Conservation (phyloP, 1,140 invertebrate genomes). For the Drosophila kikkawai region DNA sequence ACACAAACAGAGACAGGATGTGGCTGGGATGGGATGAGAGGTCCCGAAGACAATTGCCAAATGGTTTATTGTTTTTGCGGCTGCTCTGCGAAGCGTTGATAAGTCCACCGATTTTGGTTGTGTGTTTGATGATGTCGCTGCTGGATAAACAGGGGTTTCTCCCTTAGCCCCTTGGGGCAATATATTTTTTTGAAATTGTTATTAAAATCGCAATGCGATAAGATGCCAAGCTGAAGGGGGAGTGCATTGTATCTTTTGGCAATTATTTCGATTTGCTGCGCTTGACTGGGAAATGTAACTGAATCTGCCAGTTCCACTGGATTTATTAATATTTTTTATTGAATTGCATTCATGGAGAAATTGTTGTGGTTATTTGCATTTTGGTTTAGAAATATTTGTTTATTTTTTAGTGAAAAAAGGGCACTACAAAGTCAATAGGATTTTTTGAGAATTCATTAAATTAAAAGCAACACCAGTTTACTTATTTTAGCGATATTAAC, state of each 20-base stretch:
- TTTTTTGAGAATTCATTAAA: neutral
- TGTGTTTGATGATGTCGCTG: constrained; percentile 67
- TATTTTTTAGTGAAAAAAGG: neutral
- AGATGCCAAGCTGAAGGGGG: constrained; percentile 3
- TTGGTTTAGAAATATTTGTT: neutral
- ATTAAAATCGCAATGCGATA: constrained; percentile 78
- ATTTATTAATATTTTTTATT: constrained; percentile 2
- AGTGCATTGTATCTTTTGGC: constrained; percentile 22
- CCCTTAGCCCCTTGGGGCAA: constrained; percentile 59
- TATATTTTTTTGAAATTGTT: constrained; percentile 68
- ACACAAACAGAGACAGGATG: constrained; percentile 21
- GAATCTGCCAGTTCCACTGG: neutral
- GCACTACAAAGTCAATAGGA: neutral
- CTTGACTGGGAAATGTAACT: constrained; percentile 31
- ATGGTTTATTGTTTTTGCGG: constrained; percentile 76
- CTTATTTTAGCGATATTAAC: too few species aligned
- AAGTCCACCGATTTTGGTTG: constrained; percentile 54
- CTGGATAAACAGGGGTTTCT: constrained; percentile 61
- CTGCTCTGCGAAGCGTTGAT: constrained; percentile 58
- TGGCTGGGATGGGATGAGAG: constrained; percentile 3
- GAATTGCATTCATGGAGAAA: neutral
- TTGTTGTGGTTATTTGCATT: neutral
- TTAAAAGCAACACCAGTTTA: too few species aligned
- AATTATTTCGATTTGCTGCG: constrained; percentile 68
- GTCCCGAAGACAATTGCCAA: constrained; percentile 69